Evolutionary conservation across 2,113 vertebrate species (phyloP), one percentile per base, ranked within the genome.

Genomic region (Hoplias malabaricus): DNA sequence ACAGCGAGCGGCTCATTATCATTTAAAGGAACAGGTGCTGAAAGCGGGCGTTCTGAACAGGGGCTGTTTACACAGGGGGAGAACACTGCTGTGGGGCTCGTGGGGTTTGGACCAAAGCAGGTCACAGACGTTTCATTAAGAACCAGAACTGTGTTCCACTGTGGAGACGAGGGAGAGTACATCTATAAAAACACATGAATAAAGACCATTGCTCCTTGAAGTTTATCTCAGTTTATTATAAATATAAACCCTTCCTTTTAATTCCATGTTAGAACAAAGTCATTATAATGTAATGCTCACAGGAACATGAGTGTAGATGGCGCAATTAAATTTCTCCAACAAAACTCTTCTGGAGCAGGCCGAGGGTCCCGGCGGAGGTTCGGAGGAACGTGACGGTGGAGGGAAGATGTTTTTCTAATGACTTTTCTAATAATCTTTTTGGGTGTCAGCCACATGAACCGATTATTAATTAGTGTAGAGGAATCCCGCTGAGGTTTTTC

Each of bases 321-420:
- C 56, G 85, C 90, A 93, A 93, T 93, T 92, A 91, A 88, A 91
- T 92, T 88, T 92, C 84, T 82, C 69, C 82, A 88, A 89, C 85
- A 91, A 87, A 91, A 90, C 83, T 84, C 86, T 87, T 82, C 88
- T 81, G 83, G 86, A 82, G 82, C 56, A n/a, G n/a, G 31, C 82
- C 79, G 73, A 70, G 66, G 42, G 19, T 89, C 87, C 90, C 90
- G 14, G 31, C 36, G 83, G 89, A 87, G 76, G 63, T 84, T 38
- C 40, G 21, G 38, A 83, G 84, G 71, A 75, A 89, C 62, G 82
- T 76, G 79, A 83, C 50, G 63, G 71, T 68, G 46, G 69, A 82
- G 73, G 80, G 59, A 70, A 75, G 79, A 78, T 80, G 82, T 83
- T 84, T n/a, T 84, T 89, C 87, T 88, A 87, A 90, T 86, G 86